Evolutionary conservation across 1,140 invertebrate species (phyloP).

Genomic region (Monomorium pharaonis): DNA sequence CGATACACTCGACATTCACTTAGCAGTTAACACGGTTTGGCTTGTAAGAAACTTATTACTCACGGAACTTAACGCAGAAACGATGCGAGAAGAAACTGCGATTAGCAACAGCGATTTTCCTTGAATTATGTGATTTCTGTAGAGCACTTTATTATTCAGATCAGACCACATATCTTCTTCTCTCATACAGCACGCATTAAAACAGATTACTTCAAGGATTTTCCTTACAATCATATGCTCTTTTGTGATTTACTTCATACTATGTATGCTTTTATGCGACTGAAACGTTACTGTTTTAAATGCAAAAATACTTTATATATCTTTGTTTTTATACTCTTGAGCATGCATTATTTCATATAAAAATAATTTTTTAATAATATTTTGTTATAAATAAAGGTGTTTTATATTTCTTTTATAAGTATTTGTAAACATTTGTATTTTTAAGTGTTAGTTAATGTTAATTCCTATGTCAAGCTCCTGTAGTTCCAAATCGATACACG

Average conservation of each 20-base stretch:
- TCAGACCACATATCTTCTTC: neutral
- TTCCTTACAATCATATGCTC: neutral
- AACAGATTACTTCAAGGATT: conserved; percentile 3
- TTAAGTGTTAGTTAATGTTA: neutral
- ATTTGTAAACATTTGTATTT: neutral
- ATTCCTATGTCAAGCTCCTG: neutral
- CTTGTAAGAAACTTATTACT: conserved; percentile 37
- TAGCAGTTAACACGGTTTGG: conserved; percentile 47
- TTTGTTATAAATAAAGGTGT: neutral
- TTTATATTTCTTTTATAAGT: neutral
- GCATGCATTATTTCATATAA: neutral
- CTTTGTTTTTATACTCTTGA: neutral
- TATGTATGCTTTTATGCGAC: neutral
- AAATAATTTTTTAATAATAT: conserved; percentile 4
- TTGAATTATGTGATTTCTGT: conserved; percentile 28
- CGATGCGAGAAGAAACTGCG: conserved; percentile 25
- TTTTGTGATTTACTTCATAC: neutral
- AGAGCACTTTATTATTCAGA: neutral
- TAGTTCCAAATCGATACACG: neutral
- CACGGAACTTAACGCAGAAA: neutral
- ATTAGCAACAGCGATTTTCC: conserved; percentile 19
- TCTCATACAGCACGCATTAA: neutral
- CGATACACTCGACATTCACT: conserved; percentile 19
- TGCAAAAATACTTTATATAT: neutral
- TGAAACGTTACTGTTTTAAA: neutral